These are phyloP conservation scores for Diglossa brunneiventris DNA, from an alignment of 2,113 vertebrate species.

Conservation along the genomic window DNA sequence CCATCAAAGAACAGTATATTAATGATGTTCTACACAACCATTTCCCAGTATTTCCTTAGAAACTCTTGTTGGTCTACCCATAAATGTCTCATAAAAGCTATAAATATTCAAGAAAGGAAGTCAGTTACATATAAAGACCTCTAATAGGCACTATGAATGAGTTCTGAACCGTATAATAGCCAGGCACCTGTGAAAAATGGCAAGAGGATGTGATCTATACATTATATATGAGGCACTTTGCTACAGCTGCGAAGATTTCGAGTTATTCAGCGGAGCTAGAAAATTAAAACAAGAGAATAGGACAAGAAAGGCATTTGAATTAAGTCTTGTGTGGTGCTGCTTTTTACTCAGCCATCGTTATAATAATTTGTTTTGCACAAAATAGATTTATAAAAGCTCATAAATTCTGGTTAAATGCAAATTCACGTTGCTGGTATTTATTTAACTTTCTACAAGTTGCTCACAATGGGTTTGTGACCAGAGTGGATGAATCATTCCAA, in stretches of 20 bases:
- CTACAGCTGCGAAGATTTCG: conserved; percentile 49
- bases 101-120: conserved; percentile 73
- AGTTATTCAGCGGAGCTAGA: background rate
- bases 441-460: background rate
- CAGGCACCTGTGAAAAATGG: conserved; percentile 67
- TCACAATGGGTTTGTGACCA: background rate
- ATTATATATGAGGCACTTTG: conserved; percentile 64
- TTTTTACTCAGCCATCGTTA: background rate
- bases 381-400: conserved; percentile 40
- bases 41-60: conserved; percentile 67
- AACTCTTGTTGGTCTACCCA: conserved; percentile 65
- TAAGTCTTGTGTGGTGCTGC: background rate
- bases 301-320: conserved; percentile 14
- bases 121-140: conserved; percentile 65
- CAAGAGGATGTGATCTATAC: conserved; percentile 64
- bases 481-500: background rate
- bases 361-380: conserved; percentile 40
- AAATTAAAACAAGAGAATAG: conserved; percentile 32
- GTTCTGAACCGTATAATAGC: conserved; percentile 56
- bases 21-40: conserved; percentile 59
- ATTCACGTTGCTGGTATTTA: background rate
- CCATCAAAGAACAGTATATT: conserved; percentile 51
- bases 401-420: conserved; percentile 16
- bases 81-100: conserved; percentile 69
- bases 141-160: conserved; percentile 66